Percentiles rank a stretch among this genome's conserved stretches.
Evolutionary conservation across 2,888 invertebrate species (phyloP).

Genomic region (Melinaea menophilus): DNA sequence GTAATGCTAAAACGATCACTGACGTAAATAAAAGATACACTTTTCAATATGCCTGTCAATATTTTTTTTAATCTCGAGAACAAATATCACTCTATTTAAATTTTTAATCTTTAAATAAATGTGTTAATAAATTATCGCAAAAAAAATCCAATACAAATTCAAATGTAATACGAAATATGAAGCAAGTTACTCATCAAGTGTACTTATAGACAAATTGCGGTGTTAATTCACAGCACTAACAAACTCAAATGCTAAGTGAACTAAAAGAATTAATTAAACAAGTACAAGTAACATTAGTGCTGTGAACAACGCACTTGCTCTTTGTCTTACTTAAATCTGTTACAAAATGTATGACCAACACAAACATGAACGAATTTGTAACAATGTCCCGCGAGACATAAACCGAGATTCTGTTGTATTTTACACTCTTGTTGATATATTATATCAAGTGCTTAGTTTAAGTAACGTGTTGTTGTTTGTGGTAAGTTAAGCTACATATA

Average conservation of each 20-base stretch:
- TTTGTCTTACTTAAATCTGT: slow-evolving; percentile 9
- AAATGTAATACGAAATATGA: too few relatives aligned
- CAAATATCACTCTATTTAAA: too few relatives aligned
- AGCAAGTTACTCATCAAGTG: background rate
- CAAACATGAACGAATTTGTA: slow-evolving; percentile 16
- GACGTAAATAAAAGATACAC: too few relatives aligned
- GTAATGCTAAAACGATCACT: too few relatives aligned
- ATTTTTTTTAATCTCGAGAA: too few relatives aligned
- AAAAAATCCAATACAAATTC: too few relatives aligned
- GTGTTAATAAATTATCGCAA: too few relatives aligned
- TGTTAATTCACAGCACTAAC: background rate
- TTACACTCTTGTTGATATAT: slow-evolving; percentile 7
- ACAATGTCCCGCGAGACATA: slow-evolving; percentile 23
- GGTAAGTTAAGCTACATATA: too few relatives aligned
- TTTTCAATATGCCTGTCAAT: too few relatives aligned
- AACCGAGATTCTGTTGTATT: slow-evolving; percentile 21
- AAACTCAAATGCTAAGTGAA: background rate
- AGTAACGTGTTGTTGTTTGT: too few relatives aligned
- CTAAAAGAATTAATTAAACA: background rate
- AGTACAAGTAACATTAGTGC: background rate
- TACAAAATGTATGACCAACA: slow-evolving; percentile 25
- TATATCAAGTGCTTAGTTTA: background rate
- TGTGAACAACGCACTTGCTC: background rate
- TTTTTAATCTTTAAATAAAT: too few relatives aligned
- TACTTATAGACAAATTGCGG: background rate